phyloP scores from a whole-genome alignment of 2,113 vertebrate species.

The Neogale vison region DNA sequence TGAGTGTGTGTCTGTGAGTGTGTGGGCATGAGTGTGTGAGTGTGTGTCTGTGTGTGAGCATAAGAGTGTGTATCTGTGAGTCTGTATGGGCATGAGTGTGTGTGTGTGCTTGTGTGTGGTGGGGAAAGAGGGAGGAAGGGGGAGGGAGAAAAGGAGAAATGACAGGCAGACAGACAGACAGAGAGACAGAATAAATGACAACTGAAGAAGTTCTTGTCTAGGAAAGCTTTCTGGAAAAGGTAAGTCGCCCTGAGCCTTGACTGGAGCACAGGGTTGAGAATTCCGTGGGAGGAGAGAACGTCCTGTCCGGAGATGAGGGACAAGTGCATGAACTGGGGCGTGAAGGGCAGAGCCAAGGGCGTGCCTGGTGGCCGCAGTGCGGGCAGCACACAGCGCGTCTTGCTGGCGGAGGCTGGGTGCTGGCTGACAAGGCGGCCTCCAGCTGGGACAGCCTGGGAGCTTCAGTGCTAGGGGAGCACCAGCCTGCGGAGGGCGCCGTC shows the following conservation, averaged over 20 bases:
- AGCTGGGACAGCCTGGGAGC: background rate
- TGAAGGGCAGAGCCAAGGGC: background rate
- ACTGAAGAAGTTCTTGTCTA: background rate
- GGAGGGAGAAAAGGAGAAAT: background rate
- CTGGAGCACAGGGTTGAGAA: too few species aligned
- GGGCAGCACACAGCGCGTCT: rapidly evolving
- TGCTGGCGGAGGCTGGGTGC: background rate
- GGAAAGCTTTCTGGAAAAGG: background rate
- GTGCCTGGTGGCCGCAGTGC: rapidly evolving
- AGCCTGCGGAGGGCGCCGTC: too few species aligned
- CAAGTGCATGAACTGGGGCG: rapidly evolving
- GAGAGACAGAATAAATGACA: background rate
- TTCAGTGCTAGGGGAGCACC: background rate
- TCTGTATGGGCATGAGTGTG: background rate
- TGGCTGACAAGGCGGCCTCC: background rate
- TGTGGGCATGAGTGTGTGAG: background rate
- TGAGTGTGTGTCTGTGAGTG: too few species aligned
- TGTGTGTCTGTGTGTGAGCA: background rate
- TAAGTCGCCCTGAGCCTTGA: background rate
- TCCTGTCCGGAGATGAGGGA: background rate
- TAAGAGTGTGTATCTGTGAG: background rate
- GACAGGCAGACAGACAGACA: too few species aligned
- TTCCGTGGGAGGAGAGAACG: background rate
- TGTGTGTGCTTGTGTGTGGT: background rate
- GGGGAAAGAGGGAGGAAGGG: too few species aligned